Conservation (phyloP, 2,888 invertebrate genomes). For the Helicoverpa assulta region DNA sequence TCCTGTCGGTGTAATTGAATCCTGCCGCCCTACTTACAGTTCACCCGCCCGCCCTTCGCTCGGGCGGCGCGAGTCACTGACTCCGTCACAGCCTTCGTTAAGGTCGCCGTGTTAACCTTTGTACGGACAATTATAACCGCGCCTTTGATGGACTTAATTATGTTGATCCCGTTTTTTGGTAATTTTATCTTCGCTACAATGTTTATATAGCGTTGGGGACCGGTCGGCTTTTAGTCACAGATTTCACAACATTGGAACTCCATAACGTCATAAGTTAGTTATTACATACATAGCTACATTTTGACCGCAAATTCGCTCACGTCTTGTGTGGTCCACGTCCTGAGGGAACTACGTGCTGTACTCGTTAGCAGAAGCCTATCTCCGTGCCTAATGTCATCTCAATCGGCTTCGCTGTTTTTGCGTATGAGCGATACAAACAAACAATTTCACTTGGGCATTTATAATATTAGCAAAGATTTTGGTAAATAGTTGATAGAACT, state of each 20-base stretch:
- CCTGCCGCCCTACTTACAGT: slow-evolving; percentile 43
- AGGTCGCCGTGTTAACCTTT: slow-evolving; percentile 44
- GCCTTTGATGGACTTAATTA: slow-evolving; percentile 5
- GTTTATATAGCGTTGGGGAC: background rate
- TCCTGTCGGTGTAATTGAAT: slow-evolving; percentile 14
- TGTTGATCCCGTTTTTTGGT: slow-evolving; percentile 7
- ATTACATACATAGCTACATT: too few relatives aligned
- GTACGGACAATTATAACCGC: slow-evolving; percentile 8
- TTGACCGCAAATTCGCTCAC: too few relatives aligned
- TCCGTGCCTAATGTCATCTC: too few relatives aligned
- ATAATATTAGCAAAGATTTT: too few relatives aligned
- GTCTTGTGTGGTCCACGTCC: too few relatives aligned
- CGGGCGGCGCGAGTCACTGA: slow-evolving; percentile 37
- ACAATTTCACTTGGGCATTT: too few relatives aligned
- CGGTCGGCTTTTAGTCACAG: background rate
- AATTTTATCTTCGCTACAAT: background rate
- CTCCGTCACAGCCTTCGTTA: slow-evolving; percentile 38
- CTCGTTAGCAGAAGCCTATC: too few relatives aligned
- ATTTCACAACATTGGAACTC: background rate
- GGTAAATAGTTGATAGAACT: too few relatives aligned
- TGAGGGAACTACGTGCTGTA: too few relatives aligned
- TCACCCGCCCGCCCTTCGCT: slow-evolving; percentile 48
- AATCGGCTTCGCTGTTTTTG: too few relatives aligned
- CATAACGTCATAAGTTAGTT: too few relatives aligned
- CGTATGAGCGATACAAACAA: too few relatives aligned